Percentiles rank a stretch among this genome's conserved stretches.
phyloP scores from a whole-genome alignment of 2,113 vertebrate genomes.

The Pedionomus torquatus region DNA sequence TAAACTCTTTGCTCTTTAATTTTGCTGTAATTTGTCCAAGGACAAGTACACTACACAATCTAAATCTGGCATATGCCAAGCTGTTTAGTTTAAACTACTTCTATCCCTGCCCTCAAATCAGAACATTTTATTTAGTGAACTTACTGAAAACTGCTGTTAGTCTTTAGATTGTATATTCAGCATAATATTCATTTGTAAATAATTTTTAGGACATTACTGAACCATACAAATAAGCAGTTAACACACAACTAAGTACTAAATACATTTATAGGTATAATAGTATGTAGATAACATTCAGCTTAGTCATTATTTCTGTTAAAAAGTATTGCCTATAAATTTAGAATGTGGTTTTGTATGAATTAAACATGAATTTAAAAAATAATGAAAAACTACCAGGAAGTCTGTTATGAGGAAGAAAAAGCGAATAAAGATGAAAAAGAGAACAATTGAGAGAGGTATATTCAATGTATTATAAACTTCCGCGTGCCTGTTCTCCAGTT shows the following conservation, averaged over 20 bases:
- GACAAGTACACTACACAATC: neutral
- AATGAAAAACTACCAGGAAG: neutral
- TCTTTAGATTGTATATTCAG: neutral
- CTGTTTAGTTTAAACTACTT: neutral
- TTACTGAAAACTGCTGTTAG: rapidly evolving
- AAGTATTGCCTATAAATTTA: neutral
- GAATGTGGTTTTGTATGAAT: neutral
- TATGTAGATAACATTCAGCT: neutral
- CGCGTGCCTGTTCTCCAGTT: neutral
- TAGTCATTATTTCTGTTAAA: neutral
- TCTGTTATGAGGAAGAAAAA: neutral
- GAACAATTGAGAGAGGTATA: neutral
- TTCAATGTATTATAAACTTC: neutral
- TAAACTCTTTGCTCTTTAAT: neutral
- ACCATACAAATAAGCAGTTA: neutral
- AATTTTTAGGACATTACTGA: neutral
- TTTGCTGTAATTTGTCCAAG: neutral
- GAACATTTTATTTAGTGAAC: neutral
- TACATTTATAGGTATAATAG: neutral
- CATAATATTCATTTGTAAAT: neutral
- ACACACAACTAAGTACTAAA: neutral
- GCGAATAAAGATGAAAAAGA: neutral
- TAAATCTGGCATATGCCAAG: neutral
- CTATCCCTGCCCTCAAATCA: neutral
- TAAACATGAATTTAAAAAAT: neutral